Conservation (phyloP, 2,797 vertebrate species). For the Danio choprae region DNA sequence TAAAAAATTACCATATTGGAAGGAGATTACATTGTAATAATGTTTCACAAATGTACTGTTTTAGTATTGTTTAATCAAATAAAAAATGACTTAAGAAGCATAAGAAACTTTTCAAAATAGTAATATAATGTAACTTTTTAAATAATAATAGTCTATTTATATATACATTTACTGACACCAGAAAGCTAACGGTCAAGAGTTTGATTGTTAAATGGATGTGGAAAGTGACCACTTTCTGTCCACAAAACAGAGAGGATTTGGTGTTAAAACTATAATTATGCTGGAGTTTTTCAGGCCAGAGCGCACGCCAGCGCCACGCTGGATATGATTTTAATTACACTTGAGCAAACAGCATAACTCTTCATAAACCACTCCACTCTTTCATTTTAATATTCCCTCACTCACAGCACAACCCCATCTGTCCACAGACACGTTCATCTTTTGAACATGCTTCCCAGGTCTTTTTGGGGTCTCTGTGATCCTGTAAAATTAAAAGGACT, state of each 20-base stretch:
- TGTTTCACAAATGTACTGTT: too few relatives aligned
- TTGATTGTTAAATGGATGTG: conserved; percentile 14
- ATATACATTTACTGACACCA: conserved; percentile 9
- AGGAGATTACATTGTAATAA: not conserved
- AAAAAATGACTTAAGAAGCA: not conserved
- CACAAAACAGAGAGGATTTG: conserved; percentile 6
- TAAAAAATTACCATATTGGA: not conserved
- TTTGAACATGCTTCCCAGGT: conserved; percentile 15
- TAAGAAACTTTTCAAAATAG: not conserved
- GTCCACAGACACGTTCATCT: conserved; percentile 31
- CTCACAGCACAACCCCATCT: conserved; percentile 9
- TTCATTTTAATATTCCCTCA: conserved; percentile 28
- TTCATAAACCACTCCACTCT: conserved; percentile 8
- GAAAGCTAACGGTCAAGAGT: conserved; percentile 1
- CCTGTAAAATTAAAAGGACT: conserved; percentile 37
- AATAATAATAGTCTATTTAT: too few relatives aligned
- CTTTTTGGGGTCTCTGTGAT: conserved; percentile 12
- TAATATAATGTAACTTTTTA: too few relatives aligned
- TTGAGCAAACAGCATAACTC: conserved; percentile 23
- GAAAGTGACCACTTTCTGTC: conserved; percentile 12
- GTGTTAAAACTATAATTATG: conserved; percentile 47
- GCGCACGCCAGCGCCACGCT: conserved; percentile 11
- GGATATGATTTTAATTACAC: conserved; percentile 36
- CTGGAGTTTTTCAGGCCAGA: not conserved
- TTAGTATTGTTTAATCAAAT: not conserved